Base-by-base conservation (phyloP, 2,888 invertebrate genomes). In the Rhingia rostrata region DNA sequence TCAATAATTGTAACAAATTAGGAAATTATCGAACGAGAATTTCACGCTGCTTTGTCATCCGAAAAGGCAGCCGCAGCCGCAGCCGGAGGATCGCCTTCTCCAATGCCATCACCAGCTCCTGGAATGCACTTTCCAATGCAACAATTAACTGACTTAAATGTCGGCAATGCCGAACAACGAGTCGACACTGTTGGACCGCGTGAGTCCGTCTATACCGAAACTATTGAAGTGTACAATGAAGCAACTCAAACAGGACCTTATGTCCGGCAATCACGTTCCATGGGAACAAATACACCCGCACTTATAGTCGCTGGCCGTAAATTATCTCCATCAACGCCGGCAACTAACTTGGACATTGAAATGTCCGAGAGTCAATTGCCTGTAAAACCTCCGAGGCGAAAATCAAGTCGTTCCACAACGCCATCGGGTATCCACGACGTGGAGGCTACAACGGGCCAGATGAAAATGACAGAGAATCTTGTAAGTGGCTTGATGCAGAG, bases 21-120 rank as follows among this genome's bases (percentile, higher is more conserved):
- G 91, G 90, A 89, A 88, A 88, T 91, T 89, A 91, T 91, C 88
- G 91, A 91, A 89, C 89, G 90, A 88, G 91, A 91, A 90, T 91
- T 91, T 90, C 88, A 90, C 88, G 90, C 90, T 88, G 91, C 90
- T 89, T 89, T 91, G 88, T 90, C 90, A 88, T 90, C 90, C 87
- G 90, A 91, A 89, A 91, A 91, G 90, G 89, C 89, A 80, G 87
- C 64, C 86, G 87, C 81, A 88, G 88, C 69, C 67, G 89, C 89
- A 80, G 86, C 58, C 86, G 87, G 80, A 88, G 88, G 69, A 66
- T 79, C 83, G 82, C 86, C 75, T 70, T 74, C 83, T 41, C 74
- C 74, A 79, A 83, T 60, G 61, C 83, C 58, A 43, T 85, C 53
- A 43, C 45, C 74, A 6, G 72, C 87, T 53, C 73, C 87, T 49